These are phyloP conservation scores for Todiramphus saurophagus DNA, from an alignment of 2,113 vertebrate species.

Conservation along the genomic window DNA sequence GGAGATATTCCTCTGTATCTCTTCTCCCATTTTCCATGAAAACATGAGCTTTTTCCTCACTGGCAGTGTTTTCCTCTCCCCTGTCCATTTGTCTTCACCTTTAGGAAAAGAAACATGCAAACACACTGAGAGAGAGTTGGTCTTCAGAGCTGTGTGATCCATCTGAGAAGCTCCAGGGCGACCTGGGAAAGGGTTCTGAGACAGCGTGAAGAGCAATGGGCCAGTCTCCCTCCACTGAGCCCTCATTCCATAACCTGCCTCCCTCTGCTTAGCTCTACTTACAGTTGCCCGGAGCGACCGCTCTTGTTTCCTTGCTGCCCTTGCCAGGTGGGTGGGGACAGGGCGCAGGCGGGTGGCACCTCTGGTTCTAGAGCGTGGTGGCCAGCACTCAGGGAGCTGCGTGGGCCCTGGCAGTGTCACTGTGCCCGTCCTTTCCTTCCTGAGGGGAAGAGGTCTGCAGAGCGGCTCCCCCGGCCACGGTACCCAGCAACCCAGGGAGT, in stretches of 20 bases:
- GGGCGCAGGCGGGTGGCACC: background rate
- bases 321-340: background rate
- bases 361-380: background rate
- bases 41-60: background rate
- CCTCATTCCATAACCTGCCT: background rate
- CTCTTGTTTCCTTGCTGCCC: background rate
- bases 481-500: background rate
- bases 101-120: background rate
- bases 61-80: background rate
- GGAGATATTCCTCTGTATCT: background rate
- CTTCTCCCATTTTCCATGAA: background rate
- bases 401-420: background rate
- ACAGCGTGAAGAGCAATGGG: background rate
- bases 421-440: background rate
- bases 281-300: too few species aligned
- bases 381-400: too few species aligned
- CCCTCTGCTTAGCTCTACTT: background rate
- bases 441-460: rapidly evolving
- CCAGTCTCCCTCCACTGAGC: background rate
- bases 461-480: background rate
- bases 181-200: background rate
- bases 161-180: background rate
- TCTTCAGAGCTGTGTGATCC: background rate
- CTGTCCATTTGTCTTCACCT: background rate
- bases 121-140: background rate